A percentile compares a stretch with the other conserved stretches of the same genome.
Evolutionary conservation across 2,888 invertebrate species (phyloP).

Genomic region (Tenthredo notha): DNA sequence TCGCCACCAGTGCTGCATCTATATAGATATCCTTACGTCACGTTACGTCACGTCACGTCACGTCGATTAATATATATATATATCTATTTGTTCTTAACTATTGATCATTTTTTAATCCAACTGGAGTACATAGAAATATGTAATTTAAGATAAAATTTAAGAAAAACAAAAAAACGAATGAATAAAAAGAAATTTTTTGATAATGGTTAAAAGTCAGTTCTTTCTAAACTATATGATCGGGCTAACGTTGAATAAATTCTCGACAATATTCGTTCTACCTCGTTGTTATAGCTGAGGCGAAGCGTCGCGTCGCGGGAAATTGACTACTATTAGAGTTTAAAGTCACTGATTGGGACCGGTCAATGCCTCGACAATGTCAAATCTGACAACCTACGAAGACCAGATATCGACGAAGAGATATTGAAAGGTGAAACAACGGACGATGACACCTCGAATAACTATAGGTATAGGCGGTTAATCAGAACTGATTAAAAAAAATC

Average conservation of each 20-base stretch:
- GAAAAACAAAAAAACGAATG: not conserved
- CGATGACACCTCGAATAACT: constrained; percentile 12
- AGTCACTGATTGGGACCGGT: constrained; percentile 33
- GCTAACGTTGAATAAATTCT: not conserved
- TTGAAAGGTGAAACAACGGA: constrained; percentile 26
- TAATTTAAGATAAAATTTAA: not conserved
- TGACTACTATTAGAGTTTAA: constrained; percentile 30
- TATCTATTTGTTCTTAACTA: not conserved
- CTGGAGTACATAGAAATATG: not conserved
- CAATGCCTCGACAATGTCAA: constrained; percentile 39
- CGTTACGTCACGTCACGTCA: not conserved
- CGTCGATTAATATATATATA: too few species aligned
- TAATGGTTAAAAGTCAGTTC: not conserved
- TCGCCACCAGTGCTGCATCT: not conserved
- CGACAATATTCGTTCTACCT: not conserved
- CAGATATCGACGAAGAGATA: constrained; percentile 26
- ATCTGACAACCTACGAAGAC: constrained; percentile 4
- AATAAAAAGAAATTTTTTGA: not conserved
- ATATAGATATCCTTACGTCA: not conserved
- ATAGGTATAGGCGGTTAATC: not conserved
- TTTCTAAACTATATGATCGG: not conserved
- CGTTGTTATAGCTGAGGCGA: not conserved
- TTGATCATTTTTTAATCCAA: not conserved
- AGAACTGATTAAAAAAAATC: constrained; percentile 22
- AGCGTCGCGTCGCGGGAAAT: constrained; percentile 17